phyloP scores from a whole-genome alignment of 1,140 invertebrate species.

The Habropoda laboriosa region DNA sequence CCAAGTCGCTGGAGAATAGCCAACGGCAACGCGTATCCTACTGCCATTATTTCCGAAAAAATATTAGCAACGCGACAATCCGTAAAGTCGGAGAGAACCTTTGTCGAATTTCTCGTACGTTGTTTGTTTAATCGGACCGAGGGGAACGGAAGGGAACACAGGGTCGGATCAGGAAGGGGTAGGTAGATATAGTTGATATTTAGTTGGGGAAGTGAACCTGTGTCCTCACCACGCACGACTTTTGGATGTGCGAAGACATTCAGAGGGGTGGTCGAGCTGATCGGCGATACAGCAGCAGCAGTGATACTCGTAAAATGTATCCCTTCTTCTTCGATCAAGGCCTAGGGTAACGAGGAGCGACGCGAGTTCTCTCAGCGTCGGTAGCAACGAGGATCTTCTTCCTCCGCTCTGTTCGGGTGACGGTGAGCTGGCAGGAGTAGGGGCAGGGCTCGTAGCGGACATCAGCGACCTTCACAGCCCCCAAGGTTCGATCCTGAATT shows the following conservation, averaged over 20 bases:
- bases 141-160: no score
- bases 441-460: conserved; percentile 52
- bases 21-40: no score
- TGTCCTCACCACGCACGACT: conserved; percentile 78
- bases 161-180: no score
- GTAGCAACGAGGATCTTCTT: background rate
- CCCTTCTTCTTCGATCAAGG: conserved; percentile 18
- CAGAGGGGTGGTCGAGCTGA: conserved; percentile 73
- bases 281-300: conserved; percentile 45
- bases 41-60: no score
- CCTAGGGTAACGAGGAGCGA: background rate
- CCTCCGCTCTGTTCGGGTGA: conserved; percentile 10
- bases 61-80: no score
- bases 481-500: conserved; percentile 34
- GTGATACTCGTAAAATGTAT: background rate
- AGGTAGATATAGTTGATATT: no score
- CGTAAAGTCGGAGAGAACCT: no score
- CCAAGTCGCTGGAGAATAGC: background rate
- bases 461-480: conserved; percentile 57
- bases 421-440: conserved; percentile 44
- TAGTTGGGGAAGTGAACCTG: conserved; percentile 28
- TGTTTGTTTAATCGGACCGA: no score
- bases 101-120: no score
- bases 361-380: background rate
- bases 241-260: conserved; percentile 81